A percentile compares a stretch with the other conserved stretches of the same genome.
Conservation (phyloP, 2,797 vertebrate genomes). For the Hypotaenidia philippensis region DNA sequence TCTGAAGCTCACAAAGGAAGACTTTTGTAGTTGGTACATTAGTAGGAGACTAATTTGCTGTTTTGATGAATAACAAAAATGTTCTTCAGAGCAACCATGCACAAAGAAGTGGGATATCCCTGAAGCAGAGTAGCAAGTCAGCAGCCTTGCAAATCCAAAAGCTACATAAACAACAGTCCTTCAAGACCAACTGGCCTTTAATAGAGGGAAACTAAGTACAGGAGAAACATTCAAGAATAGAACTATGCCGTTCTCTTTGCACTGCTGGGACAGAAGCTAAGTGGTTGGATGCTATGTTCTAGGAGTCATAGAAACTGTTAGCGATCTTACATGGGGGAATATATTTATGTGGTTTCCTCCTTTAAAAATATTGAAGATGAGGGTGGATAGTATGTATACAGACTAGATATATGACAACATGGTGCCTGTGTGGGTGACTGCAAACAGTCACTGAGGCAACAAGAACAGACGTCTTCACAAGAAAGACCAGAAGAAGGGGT, state of each 20-base stretch:
- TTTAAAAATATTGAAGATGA: not conserved
- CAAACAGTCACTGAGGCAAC: not conserved
- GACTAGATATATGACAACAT: not conserved
- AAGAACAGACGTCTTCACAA: not conserved
- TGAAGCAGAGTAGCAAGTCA: not conserved
- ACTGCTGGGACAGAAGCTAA: not conserved
- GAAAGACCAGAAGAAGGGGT: not conserved
- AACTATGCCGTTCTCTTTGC: not conserved
- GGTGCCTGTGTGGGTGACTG: not conserved
- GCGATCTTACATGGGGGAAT: not conserved
- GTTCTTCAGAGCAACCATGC: not conserved
- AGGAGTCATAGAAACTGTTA: not conserved
- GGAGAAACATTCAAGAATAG: not conserved
- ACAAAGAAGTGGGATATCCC: not conserved
- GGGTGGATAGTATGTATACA: not conserved
- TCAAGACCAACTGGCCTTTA: not conserved
- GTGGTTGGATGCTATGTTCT: not conserved
- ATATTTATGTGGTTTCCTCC: not conserved
- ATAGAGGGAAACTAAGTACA: not conserved
- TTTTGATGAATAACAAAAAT: not conserved
- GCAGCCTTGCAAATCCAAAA: not conserved
- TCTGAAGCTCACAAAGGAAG: not conserved
- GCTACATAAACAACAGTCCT: not conserved
- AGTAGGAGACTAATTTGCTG: not conserved
- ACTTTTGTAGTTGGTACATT: not conserved